phyloP scores from a whole-genome alignment of 2,113 vertebrate species.

The Egretta garzetta region DNA sequence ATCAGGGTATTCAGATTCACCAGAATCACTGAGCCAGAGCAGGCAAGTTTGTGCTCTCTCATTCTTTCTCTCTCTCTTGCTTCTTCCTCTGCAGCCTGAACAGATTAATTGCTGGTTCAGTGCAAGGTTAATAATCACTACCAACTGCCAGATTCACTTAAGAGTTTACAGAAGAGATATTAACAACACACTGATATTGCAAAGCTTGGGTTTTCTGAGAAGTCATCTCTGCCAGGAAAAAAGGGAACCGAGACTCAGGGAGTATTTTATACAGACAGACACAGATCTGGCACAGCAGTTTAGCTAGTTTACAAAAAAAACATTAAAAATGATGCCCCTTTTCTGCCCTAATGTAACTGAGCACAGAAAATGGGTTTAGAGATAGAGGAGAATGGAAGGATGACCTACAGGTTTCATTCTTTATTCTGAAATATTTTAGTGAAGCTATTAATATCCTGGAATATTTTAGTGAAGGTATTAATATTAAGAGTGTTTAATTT shows the following conservation, averaged over 20 bases:
- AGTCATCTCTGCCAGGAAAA: constrained; percentile 12
- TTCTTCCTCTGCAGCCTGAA: constrained; percentile 57
- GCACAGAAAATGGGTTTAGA: neutral
- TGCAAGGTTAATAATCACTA: constrained; percentile 81
- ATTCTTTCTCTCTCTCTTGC: constrained; percentile 30
- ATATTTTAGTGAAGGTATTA: neutral
- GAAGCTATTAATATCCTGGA: neutral
- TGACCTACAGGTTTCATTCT: neutral
- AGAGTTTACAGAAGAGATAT: constrained; percentile 68
- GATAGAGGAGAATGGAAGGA: neutral
- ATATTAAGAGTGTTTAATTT: neutral
- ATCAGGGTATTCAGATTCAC: constrained; percentile 56
- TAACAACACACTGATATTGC: constrained; percentile 57
- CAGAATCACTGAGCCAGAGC: constrained; percentile 55
- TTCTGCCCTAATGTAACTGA: neutral
- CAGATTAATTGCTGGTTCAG: constrained; percentile 79
- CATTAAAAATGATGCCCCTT: neutral
- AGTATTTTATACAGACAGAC: neutral
- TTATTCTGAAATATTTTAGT: neutral
- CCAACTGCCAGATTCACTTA: constrained; percentile 74
- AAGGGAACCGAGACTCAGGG: neutral
- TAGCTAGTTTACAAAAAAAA: neutral
- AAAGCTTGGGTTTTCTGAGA: constrained; percentile 24
- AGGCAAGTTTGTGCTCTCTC: constrained; percentile 33
- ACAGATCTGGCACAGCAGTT: neutral